Evolutionary conservation across 2,888 invertebrate species (phyloP).

Genomic region (Priapulus caudatus): DNA sequence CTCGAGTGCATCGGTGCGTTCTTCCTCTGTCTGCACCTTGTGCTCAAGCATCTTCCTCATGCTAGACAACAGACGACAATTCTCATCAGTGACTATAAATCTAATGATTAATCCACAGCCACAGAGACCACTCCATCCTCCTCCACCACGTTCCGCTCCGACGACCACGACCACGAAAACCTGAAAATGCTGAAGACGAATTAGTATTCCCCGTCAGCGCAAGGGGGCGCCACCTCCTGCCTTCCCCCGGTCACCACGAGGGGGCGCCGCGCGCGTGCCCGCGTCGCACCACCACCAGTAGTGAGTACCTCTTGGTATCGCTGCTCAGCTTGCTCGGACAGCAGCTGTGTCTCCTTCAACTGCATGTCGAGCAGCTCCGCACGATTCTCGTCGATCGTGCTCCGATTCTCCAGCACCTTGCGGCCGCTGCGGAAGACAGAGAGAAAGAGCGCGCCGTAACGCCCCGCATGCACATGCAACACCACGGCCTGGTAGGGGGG

Average conservation of each 20-base stretch:
- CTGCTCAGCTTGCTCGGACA: constrained; percentile 31
- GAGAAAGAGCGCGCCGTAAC: no score
- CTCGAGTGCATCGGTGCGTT: constrained; percentile 98
- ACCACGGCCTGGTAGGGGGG: no score
- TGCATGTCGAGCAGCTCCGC: constrained; percentile 31
- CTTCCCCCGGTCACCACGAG: no score
- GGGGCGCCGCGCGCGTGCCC: no score
- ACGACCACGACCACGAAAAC: no score
- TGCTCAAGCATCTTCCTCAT: constrained; percentile 99
- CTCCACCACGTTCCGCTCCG: no score
- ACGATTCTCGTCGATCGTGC: constrained; percentile 33
- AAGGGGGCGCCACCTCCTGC: no score
- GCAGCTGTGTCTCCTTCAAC: constrained; percentile 31
- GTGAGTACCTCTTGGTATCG: constrained; percentile 39
- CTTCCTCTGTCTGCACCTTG: constrained; percentile 97
- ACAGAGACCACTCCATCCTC: constrained; percentile 33
- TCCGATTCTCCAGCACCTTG: constrained; percentile 35
- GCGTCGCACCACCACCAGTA: no score
- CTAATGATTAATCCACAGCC: background rate
- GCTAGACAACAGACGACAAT: no score
- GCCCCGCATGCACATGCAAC: constrained; percentile 3
- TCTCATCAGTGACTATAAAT: constrained; percentile 5
- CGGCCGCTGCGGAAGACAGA: constrained; percentile 18
- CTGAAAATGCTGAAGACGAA: no score
- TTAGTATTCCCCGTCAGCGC: no score